Conservation (phyloP, 2,797 vertebrate genomes). For the Paguma larvata region DNA sequence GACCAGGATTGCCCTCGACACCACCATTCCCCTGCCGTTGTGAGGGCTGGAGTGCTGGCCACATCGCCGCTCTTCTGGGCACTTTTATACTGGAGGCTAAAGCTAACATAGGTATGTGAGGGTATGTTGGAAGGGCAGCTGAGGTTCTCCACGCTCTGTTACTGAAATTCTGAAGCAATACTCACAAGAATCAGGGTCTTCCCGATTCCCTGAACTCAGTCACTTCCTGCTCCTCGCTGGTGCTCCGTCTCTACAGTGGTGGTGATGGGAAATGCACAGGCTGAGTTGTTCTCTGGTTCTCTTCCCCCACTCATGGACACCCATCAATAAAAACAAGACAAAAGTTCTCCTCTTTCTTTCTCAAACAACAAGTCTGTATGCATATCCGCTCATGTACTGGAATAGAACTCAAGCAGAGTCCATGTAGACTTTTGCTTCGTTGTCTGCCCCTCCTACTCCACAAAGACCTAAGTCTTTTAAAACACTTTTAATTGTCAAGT, state of each 20-base stretch:
- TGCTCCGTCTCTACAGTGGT: not conserved
- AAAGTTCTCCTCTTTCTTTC: not conserved
- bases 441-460: not conserved
- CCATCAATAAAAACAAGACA: not conserved
- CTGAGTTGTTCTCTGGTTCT: not conserved
- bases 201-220: not conserved
- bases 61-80: not conserved
- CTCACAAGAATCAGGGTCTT: not conserved
- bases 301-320: not conserved
- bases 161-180: not conserved
- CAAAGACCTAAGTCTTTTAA: not conserved
- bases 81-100: not conserved
- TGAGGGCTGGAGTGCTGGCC: not conserved
- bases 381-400: not conserved
- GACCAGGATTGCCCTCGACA: not conserved
- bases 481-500: not conserved
- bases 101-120: not conserved
- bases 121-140: no score
- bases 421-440: not conserved
- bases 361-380: not conserved
- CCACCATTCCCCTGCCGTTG: not conserved
- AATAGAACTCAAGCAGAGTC: not conserved
- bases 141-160: not conserved
- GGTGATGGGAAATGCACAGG: not conserved
- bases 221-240: not conserved